Percentiles rank a stretch among this genome's conserved stretches.
phyloP scores from a whole-genome alignment of 2,797 vertebrate genomes.

The Sarcoramphus papa region DNA sequence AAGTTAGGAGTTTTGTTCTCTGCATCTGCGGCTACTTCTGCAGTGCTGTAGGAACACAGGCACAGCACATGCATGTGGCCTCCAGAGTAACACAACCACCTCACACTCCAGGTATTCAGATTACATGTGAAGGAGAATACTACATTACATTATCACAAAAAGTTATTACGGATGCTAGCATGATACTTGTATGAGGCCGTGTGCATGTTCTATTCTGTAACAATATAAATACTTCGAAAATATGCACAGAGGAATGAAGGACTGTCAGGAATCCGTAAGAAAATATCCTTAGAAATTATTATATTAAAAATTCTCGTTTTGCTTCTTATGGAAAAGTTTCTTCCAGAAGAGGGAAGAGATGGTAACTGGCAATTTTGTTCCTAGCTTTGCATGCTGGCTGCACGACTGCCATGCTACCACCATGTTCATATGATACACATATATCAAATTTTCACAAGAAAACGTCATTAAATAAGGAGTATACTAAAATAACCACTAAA shows the following conservation, averaged over 20 bases:
- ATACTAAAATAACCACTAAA: background rate
- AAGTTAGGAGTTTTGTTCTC: background rate
- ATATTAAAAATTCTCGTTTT: background rate
- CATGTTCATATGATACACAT: background rate
- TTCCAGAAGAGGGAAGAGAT: background rate
- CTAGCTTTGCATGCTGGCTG: background rate
- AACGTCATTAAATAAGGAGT: background rate
- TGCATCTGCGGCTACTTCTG: background rate
- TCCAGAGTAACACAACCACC: fast-evolving
- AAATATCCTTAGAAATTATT: background rate
- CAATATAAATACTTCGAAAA: background rate
- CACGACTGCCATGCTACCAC: background rate
- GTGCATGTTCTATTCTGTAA: background rate
- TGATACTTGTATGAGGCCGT: fast-evolving
- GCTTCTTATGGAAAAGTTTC: background rate
- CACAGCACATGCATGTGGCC: background rate
- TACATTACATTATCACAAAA: fast-evolving
- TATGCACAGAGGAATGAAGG: background rate
- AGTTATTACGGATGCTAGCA: background rate
- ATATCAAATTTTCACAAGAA: background rate
- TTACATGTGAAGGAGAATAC: fast-evolving
- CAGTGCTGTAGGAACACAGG: background rate
- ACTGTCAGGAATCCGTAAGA: background rate
- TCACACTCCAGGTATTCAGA: background rate
- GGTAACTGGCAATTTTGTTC: background rate